Base-by-base conservation (phyloP, 1,140 invertebrate species). In the Atta texana region DNA sequence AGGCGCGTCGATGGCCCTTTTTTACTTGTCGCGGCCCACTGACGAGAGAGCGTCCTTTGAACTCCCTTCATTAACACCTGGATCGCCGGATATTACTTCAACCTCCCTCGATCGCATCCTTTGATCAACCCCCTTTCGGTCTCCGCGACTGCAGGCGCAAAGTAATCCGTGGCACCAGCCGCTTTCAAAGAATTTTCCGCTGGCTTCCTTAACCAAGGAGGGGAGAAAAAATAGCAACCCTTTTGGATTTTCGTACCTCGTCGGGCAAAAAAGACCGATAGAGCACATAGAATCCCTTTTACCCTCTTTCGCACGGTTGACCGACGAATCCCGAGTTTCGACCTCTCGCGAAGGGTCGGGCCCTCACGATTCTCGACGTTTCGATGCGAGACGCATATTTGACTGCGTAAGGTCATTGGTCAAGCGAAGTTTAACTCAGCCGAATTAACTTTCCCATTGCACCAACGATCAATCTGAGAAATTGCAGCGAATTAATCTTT, bases 61-160 rank as follows among this genome's bases (percentile, higher is more conserved):
- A 72, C 89, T 87, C 57, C 53, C 89, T 88, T 90, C 88, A 86
- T 90, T 90, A 91, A 91, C 89, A 90, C 88, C 89, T 90, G 89
- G 74, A 85, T 88, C 81, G 72, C 53, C 77, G 59, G 77, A 86
- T 82, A 87, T 86, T 87, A 89, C 64, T 74, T 76, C 85, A 84
- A 71, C 76, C 76, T 81, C 10, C 8, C 81, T 82, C 63, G 76
- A 88, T 89, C 80, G 69, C 55, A 51, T 90, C 85, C 89, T 91
- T 90, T 90, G 90, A 91, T 90, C 85, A 90, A 80, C 69, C 78
- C 71, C 51, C 72, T 72, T 81, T 81, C 75, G 72, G 77, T 82
- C 63, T 49, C 61, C 59, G 34, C 85, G 66, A 75, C 77, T 69
- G 68, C 64, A 51, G 39, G 59, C 51, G 51, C 18, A 89, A 87